Evolutionary conservation across 2,113 vertebrate species (phyloP), one percentile per base, ranked within the genome.

Genomic region (Carassius carassius): DNA sequence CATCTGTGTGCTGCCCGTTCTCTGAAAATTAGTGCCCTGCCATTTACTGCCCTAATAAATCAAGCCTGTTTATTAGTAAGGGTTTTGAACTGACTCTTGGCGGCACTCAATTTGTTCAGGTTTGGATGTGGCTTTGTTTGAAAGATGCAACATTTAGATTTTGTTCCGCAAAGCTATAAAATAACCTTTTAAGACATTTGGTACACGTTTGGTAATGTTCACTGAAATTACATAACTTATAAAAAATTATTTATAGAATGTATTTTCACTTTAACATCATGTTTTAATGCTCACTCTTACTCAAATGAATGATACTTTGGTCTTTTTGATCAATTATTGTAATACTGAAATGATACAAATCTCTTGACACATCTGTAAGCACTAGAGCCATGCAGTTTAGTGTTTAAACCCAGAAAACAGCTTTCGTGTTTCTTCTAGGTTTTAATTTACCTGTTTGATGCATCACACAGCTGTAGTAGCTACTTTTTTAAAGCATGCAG

Each of bases 31-130:
- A 78, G 62, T 77, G 51, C 76, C 75, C 75, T 76, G 83, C 35
- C n/a, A 76, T 79, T 81, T 82, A 85, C 70, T 83, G 80, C 41
- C 47, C 37, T 54, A 83, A 67, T 75, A 84, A 88, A n/a, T 14
- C 11, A n/a, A 49, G 54, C 82, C 72, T 21, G 76, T 41, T 62
- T 78, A 41, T 63, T 29, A 81, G 56, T 81, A 44, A 65, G 17
- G 32, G 47, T 72, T 84, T 84, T 78, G 78, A 77, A 67, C 29
- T 13, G 23, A 37, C 25, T 70, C 54, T 58, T 47, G 37, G 58
- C 58, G 37, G 10, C 14, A 41, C 32, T 69, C 17, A 62, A 10
- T 79, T 84, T 86, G 75, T 51, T 83, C 32, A 78, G 25, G 80
- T 54, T 82, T 78, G 51, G 10, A 84, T 62, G 47, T 19, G 63